Evolutionary conservation across 2,888 invertebrate species (phyloP).

Genomic region (Leptogaster cylindrica): DNA sequence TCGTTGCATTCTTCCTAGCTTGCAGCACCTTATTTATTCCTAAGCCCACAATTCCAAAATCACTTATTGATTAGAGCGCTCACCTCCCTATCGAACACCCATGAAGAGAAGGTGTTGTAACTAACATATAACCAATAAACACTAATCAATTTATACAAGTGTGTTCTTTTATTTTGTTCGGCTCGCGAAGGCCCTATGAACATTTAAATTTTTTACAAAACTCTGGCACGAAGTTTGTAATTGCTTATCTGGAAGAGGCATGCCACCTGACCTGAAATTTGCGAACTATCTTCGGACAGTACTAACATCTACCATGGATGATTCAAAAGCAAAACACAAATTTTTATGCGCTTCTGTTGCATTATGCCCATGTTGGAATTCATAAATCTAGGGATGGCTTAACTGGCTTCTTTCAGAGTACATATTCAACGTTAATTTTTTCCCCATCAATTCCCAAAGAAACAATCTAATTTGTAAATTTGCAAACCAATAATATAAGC

Average conservation of each 20-base stretch:
- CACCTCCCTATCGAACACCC: too few species aligned
- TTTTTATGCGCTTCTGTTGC: not conserved
- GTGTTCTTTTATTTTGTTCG: not conserved
- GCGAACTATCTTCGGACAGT: not conserved
- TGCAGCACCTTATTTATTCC: too few species aligned
- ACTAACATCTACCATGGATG: not conserved
- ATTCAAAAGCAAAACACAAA: not conserved
- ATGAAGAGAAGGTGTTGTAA: too few species aligned
- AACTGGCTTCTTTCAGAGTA: not conserved
- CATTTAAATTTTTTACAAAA: too few species aligned
- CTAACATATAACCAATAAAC: too few species aligned
- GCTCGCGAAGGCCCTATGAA: not conserved
- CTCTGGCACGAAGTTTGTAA: too few species aligned
- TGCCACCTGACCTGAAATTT: not conserved
- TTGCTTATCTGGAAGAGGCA: not conserved
- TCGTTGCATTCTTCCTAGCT: too few species aligned
- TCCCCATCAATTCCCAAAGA: not conserved
- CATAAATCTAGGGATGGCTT: not conserved
- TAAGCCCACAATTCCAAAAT: too few species aligned
- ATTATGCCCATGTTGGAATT: too few species aligned
- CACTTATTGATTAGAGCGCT: too few species aligned
- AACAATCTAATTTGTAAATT: not conserved
- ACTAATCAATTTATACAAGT: not conserved
- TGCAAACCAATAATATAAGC: not conserved
- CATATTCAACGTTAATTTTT: not conserved